Evolutionary conservation across 2,888 invertebrate genomes (phyloP).

Genomic region (Drosophila ochracea): DNA sequence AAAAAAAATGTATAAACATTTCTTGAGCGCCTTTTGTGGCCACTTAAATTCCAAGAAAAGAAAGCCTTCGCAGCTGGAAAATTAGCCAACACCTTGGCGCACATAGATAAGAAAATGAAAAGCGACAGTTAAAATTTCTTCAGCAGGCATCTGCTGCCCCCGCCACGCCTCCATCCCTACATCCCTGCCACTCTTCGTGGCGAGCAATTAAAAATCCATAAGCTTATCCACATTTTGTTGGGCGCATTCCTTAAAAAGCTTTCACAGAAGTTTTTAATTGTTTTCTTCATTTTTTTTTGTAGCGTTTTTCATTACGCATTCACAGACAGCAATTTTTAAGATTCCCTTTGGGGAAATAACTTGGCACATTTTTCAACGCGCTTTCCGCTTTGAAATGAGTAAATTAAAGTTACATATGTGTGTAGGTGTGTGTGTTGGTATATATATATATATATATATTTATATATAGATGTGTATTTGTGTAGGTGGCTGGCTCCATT

Average conservation of each 20-base stretch:
- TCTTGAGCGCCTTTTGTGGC: background rate
- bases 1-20: background rate
- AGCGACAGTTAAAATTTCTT: background rate
- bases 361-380: constrained; percentile 64
- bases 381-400: constrained; percentile 64
- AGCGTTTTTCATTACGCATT: constrained; percentile 45
- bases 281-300: constrained; percentile 55
- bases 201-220: constrained; percentile 68
- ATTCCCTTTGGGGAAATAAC: constrained; percentile 62
- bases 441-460: background rate
- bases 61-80: background rate
- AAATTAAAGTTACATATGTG: constrained; percentile 61
- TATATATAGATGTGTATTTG: constrained; percentile 6
- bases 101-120: constrained; percentile 22
- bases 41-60: background rate
- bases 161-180: background rate
- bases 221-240: constrained; percentile 60
- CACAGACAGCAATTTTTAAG: constrained; percentile 10
- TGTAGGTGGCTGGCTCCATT: constrained; percentile 25
- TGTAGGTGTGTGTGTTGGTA: background rate
- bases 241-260: constrained; percentile 57
- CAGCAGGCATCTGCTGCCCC: background rate
- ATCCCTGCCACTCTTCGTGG: background rate
- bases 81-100: background rate
- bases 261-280: constrained; percentile 70